phyloP scores from a whole-genome alignment of 2,113 vertebrate species.

The Cervus canadensis region DNA sequence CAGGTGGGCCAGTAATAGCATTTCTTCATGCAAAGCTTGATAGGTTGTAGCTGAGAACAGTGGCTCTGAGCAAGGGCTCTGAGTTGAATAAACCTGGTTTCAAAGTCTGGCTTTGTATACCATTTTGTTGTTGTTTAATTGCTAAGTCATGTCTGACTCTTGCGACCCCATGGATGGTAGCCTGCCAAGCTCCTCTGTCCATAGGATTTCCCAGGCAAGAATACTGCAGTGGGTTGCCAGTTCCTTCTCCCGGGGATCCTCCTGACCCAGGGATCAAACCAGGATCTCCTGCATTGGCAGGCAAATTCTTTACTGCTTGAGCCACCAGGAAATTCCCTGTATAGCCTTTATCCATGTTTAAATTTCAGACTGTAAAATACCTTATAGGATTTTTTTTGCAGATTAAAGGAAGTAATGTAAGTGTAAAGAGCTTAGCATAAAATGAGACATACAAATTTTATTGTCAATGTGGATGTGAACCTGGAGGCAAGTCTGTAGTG shows the following conservation, averaged over 20 bases:
- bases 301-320: background rate
- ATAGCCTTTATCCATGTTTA: background rate
- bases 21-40: background rate
- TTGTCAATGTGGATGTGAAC: background rate
- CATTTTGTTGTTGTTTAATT: background rate
- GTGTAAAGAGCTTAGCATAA: background rate
- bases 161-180: background rate
- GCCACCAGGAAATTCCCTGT: background rate
- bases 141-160: background rate
- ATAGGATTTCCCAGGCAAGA: background rate
- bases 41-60: background rate
- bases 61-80: background rate
- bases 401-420: background rate
- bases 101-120: background rate
- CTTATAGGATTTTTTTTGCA: background rate
- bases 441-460: background rate
- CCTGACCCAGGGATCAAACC: background rate
- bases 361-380: background rate
- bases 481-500: background rate
- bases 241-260: background rate
- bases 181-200: background rate
- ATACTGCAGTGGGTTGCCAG: background rate
- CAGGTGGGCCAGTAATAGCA: background rate
- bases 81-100: background rate
- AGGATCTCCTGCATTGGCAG: background rate